These are phyloP conservation scores for Cylloceria caligata DNA, from an alignment of 2,888 invertebrate genomes.

Conservation along the genomic window DNA sequence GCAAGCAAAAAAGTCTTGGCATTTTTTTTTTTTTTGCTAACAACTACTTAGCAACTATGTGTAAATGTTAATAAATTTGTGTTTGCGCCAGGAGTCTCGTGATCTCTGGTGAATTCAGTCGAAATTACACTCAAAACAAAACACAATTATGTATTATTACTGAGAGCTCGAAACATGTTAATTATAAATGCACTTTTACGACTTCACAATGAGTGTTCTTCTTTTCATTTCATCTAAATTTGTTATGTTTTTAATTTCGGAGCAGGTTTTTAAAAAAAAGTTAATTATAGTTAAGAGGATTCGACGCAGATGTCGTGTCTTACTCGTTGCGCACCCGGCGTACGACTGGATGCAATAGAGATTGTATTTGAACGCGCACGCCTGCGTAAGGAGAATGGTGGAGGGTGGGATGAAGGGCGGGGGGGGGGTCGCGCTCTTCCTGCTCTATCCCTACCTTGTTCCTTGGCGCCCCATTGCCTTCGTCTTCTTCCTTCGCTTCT, in stretches of 20 bases:
- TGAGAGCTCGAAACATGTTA: neutral
- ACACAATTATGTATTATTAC: neutral
- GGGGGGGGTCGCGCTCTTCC: constrained; percentile 54
- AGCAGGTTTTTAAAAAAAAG: neutral
- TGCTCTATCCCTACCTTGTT: constrained; percentile 52
- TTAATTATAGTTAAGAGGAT: neutral
- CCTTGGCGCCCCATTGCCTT: constrained; percentile 57
- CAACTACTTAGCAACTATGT: neutral
- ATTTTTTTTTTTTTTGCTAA: neutral
- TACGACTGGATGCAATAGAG: constrained; percentile 76
- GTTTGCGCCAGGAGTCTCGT: neutral
- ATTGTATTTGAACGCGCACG: constrained; percentile 56
- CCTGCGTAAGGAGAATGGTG: constrained; percentile 16
- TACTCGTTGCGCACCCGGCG: constrained; percentile 78
- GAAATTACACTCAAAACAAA: neutral
- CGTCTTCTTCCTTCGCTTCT: constrained; percentile 33
- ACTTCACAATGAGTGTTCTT: neutral
- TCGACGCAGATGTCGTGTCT: constrained; percentile 47
- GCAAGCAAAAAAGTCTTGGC: neutral
- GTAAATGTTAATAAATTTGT: neutral
- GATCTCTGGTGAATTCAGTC: neutral
- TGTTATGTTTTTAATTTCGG: constrained; percentile 4
- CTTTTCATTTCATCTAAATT: neutral
- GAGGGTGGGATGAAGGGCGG: neutral
- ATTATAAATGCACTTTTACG: neutral